These are phyloP conservation scores for Chalcis sispes DNA, from an alignment of 2,888 invertebrate genomes.

Conservation along the genomic window DNA sequence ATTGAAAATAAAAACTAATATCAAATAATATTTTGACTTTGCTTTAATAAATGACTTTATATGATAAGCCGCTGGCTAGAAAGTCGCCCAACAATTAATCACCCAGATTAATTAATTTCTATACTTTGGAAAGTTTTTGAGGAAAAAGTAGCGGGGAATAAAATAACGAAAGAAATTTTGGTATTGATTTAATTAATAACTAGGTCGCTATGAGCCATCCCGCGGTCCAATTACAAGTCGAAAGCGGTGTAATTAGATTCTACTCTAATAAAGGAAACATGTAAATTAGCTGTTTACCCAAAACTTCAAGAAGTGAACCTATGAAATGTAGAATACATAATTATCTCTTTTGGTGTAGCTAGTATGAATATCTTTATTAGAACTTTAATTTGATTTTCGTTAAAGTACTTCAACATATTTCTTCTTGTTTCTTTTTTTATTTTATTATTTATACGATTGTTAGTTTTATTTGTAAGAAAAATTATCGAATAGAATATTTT, in stretches of 20 bases:
- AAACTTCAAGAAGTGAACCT: constrained; percentile 12
- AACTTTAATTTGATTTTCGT: neutral
- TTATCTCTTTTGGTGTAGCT: constrained; percentile 24
- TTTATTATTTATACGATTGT: too few relatives aligned
- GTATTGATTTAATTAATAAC: constrained; percentile 42
- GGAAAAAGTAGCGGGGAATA: neutral
- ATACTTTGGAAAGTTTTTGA: neutral
- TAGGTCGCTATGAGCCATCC: neutral
- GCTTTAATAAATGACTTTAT: constrained; percentile 35
- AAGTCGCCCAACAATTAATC: constrained; percentile 33
- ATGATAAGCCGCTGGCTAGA: neutral
- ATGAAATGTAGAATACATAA: constrained; percentile 29
- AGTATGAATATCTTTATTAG: neutral
- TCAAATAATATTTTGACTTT: neutral
- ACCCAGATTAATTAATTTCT: constrained; percentile 48
- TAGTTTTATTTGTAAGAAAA: too few relatives aligned
- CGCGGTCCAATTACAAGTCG: constrained; percentile 4
- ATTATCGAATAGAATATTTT: too few relatives aligned
- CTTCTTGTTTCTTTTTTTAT: too few relatives aligned
- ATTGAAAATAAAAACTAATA: neutral
- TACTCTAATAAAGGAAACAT: constrained; percentile 35
- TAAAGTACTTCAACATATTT: too few relatives aligned
- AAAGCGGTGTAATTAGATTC: constrained; percentile 34
- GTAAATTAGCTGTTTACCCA: constrained; percentile 36
- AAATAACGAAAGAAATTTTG: constrained; percentile 12